Conservation (phyloP, 1,140 invertebrate genomes). For the Andricus grossulariae region DNA sequence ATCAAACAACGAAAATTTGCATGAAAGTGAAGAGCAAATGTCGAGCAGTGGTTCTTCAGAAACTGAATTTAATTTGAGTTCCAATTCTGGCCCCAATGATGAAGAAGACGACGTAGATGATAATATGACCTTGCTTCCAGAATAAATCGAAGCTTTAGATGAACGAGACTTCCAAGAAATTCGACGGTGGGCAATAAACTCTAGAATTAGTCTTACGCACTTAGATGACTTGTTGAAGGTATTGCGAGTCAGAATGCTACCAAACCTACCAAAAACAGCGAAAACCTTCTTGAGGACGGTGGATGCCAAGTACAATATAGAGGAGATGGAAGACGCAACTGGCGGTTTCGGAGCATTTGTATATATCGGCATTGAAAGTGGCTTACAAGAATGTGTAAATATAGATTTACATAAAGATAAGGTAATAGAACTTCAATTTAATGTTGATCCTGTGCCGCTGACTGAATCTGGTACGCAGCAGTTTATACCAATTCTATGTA, state of each 20-base stretch:
- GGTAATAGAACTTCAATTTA: neutral
- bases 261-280: neutral
- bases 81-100: too few relatives aligned
- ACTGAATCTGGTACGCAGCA: constrained; percentile 39
- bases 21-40: too few relatives aligned
- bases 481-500: constrained; percentile 35
- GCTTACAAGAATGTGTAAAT: constrained; percentile 36
- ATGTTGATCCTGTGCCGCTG: constrained; percentile 18
- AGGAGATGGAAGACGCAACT: constrained; percentile 9
- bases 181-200: neutral
- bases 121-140: neutral
- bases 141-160: neutral
- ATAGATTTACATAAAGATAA: constrained; percentile 15
- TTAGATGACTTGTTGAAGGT: constrained; percentile 31
- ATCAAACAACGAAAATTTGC: too few relatives aligned
- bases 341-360: constrained; percentile 38
- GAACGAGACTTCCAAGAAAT: neutral
- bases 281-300: constrained; percentile 33
- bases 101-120: neutral
- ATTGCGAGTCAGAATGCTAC: constrained; percentile 17
- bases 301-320: constrained; percentile 34
- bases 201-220: neutral
- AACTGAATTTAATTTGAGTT: neutral
- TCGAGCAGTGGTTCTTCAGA: too few relatives aligned
- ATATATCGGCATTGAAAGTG: constrained; percentile 40